These are phyloP conservation scores for Sesamia nonagrioides DNA, from an alignment of 1,140 invertebrate species.

Conservation along the genomic window DNA sequence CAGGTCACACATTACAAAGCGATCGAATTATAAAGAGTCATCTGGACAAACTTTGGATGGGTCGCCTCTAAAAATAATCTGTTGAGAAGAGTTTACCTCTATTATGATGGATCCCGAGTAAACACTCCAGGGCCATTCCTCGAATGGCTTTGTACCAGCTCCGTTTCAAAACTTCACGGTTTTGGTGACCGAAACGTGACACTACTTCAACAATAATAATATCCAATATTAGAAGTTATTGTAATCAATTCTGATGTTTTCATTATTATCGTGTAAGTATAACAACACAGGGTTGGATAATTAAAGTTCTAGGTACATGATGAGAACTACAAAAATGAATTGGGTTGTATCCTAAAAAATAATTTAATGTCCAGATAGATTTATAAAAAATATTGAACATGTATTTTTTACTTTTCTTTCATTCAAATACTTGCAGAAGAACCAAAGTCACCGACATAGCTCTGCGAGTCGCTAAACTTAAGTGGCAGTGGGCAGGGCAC, in stretches of 20 bases:
- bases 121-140: slow-evolving; percentile 76
- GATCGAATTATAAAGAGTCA: slow-evolving; percentile 63
- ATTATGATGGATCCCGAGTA: slow-evolving; percentile 75
- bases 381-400: no score
- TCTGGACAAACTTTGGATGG: slow-evolving; percentile 71
- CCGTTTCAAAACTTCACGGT: slow-evolving; percentile 80
- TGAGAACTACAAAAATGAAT: neutral
- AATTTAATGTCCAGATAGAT: no score
- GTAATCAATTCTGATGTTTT: slow-evolving; percentile 10
- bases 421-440: no score
- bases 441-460: no score
- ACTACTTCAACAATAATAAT: slow-evolving; percentile 46
- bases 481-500: no score
- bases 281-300: neutral
- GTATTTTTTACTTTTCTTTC: no score
- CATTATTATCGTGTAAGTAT: neutral
- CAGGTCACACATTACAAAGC: slow-evolving; percentile 36
- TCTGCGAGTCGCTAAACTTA: no score
- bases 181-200: slow-evolving; percentile 55
- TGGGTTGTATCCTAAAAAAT: no score
- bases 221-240: slow-evolving; percentile 32
- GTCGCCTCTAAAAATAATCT: slow-evolving; percentile 76
- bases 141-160: slow-evolving; percentile 73
- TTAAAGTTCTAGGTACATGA: neutral
- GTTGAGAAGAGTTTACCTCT: slow-evolving; percentile 70